Evolutionary conservation across 23 tunicate species (phyloP).

Genomic region (Clavelina lepadiformis): DNA sequence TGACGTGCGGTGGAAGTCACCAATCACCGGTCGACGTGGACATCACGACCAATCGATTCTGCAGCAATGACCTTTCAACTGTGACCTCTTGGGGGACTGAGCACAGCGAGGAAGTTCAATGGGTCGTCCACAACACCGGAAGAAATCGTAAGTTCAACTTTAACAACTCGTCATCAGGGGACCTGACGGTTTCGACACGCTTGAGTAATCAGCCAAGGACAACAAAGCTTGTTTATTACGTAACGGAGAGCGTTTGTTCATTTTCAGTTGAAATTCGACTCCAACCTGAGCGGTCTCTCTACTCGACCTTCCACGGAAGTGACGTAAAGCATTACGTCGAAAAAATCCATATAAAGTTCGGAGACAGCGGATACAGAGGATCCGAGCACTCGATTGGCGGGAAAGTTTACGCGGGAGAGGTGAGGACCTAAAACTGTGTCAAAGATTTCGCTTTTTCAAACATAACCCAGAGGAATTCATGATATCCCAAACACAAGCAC

Average conservation of each 20-base stretch:
- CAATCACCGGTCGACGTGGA: conserved; percentile 13
- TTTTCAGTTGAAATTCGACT: conserved; percentile 29
- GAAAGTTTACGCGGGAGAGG: conserved; percentile 16
- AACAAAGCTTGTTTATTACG: neutral
- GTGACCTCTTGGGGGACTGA: conserved; percentile 4
- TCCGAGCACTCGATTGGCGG: conserved; percentile 22
- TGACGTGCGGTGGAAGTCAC: neutral
- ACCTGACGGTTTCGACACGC: too few species aligned
- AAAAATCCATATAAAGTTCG: conserved; percentile 16
- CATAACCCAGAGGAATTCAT: too few species aligned
- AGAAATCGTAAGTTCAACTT: conserved; percentile 8
- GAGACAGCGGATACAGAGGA: neutral
- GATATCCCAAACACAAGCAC: too few species aligned
- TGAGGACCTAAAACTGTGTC: too few species aligned
- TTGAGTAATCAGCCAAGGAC: neutral
- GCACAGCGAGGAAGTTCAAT: neutral
- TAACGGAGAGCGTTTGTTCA: neutral
- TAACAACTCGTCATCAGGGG: neutral
- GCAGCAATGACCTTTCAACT: neutral
- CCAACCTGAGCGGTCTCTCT: conserved; percentile 1
- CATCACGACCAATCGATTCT: neutral
- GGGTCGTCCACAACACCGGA: conserved; percentile 16
- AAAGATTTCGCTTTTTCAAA: too few species aligned
- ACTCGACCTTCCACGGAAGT: conserved; percentile 2
- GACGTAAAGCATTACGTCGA: conserved; percentile 6